phyloP scores from a whole-genome alignment of 1,140 invertebrate species.

The Littorina saxatilis region DNA sequence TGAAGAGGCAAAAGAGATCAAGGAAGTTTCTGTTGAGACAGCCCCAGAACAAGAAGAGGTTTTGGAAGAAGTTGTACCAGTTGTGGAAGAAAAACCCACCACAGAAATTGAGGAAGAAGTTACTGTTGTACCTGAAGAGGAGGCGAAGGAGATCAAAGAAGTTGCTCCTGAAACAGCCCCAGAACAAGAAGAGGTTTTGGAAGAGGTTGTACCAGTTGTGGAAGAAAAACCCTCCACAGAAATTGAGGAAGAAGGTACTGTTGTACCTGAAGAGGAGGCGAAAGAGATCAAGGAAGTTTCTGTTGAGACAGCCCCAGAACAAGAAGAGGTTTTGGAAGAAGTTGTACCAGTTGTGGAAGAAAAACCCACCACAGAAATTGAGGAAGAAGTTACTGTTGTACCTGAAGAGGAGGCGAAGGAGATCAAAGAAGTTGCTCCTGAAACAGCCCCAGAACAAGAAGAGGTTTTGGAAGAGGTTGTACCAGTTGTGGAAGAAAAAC shows the following conservation, averaged over 20 bases:
- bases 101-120: too few relatives aligned
- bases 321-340: conserved; percentile 42
- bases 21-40: too few relatives aligned
- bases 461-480: conserved; percentile 31
- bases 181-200: not conserved
- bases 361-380: not conserved
- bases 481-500: not conserved
- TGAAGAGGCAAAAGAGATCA: too few relatives aligned
- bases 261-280: conserved; percentile 38
- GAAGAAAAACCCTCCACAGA: not conserved
- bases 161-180: too few relatives aligned
- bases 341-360: conserved; percentile 14
- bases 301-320: conserved; percentile 38
- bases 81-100: too few relatives aligned
- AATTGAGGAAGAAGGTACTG: not conserved
- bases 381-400: not conserved
- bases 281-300: conserved; percentile 20
- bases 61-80: too few relatives aligned
- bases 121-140: too few relatives aligned
- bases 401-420: not conserved
- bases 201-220: not conserved
- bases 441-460: conserved; percentile 25
- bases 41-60: conserved; percentile 1
- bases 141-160: not conserved
- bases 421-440: conserved; percentile 16